Base-by-base conservation (phyloP, 2,113 vertebrate species). In the Passer montanus region DNA sequence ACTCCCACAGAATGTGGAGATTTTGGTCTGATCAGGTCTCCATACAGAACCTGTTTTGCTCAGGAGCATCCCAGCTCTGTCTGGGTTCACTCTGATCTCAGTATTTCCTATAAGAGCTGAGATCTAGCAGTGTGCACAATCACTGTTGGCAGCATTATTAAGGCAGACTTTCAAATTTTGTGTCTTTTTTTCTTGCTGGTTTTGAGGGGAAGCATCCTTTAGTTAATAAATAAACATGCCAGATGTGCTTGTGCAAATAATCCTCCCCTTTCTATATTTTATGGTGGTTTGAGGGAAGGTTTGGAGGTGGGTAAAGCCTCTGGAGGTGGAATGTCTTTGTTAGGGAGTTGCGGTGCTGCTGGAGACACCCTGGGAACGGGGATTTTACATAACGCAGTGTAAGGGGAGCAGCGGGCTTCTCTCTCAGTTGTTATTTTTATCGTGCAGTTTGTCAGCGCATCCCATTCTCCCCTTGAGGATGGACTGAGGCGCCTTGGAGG, bases 381-480 rank as follows among this genome's bases (percentile, higher is more conserved):
- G n/a, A 31, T 41, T 68, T 76, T 47, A 47, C 44, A 7, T 47
- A 55, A 75, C 6, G n/a, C 73, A 9, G 47, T 1, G 15, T 6
- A 2, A 75, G 53, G 47, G 20, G 39, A 63, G 20, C 63, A 53
- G 89, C 31, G 5, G 22, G 21, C 13, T 11, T 69, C 67, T 19
- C 47, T 30, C 46, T 4, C 33, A 22, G 0, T 44, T 16, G 2
- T 22, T 41, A 7, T 55, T 66, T 58, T 77, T 21, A 14, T 16
- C 39, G 5, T 2, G 59, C 64, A 24, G 6, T 12, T 58, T 18
- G 8, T 49, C 50, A 9, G 39, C 5, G 24, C 6, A 0, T 20
- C 81, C 84, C 9, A 1, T 17, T 19, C 23, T 66, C 74, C n/a
- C 14, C 0, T 0, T 14, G 72, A n/a, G 64, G 62, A 20, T 1